Base-by-base conservation (phyloP, 2,888 invertebrate genomes). In the Synanthedon myopaeformis region DNA sequence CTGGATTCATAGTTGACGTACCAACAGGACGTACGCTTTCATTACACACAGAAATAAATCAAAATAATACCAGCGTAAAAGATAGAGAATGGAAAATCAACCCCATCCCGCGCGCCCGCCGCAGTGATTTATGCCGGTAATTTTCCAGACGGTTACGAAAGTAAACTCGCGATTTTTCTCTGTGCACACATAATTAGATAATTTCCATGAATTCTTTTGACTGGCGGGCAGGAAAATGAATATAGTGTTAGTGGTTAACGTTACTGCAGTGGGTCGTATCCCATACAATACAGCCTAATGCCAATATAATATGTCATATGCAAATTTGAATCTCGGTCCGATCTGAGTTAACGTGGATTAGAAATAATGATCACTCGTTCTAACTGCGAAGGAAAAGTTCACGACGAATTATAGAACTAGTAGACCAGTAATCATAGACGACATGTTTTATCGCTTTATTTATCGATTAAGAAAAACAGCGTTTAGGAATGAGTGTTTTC, bases 21-120 rank as follows among this genome's bases (percentile, higher is more conserved):
- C 80, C 79, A 78, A 69, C 69, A 78, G 74, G 79, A 80, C 83
- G 83, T 79, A 81, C 80, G 75, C 80, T 82, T 85, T 85, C 84
- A 84, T 84, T 85, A 85, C 79, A 75, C 67, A 68, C 65, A 66
- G 76, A 76, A 80, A 83, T 86, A 86, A 85, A 86, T 86, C 86
- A 86, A 85, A 86, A 84, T 85, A 85, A 84, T 84, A 80, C 80
- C 70, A 71, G 79, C 77, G 81, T 72, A 78, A 79, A 79, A 85
- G 84, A 85, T 83, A 84, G 82, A 80, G 84, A 82, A 84, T 85
- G 78, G 83, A 85, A 86, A 85, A 82, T 83, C 86, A 81, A 76
- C 42, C 69, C 68, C 70, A 57, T 62, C 64, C 62, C 60, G 55
- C 58, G 58, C 61, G 57, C 60, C 55, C 55, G 65, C 65, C 59